Percentiles rank a stretch among this genome's conserved stretches.
These are phyloP conservation scores for Lampropteryx suffumata DNA, from an alignment of 2,888 invertebrate genomes.

Conservation along the genomic window DNA sequence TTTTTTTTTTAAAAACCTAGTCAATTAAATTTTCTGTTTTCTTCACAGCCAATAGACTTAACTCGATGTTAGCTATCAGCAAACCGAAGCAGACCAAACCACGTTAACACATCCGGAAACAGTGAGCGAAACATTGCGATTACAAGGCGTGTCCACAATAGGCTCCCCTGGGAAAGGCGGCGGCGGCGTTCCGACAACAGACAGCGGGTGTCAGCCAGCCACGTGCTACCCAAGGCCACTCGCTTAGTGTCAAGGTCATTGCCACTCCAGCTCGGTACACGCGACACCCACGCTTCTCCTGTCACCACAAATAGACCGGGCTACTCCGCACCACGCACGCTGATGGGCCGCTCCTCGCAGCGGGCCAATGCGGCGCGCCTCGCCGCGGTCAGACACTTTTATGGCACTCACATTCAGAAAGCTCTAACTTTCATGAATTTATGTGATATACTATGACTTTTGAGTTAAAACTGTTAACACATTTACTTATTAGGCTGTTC, in stretches of 20 bases:
- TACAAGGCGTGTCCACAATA: constrained; percentile 72
- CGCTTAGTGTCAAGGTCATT: constrained; percentile 83
- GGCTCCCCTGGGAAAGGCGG: constrained; percentile 82
- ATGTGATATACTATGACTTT: background rate
- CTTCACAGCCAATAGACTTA: too few species aligned
- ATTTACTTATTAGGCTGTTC: too few species aligned
- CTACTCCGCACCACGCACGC: constrained; percentile 67
- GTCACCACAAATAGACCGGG: constrained; percentile 82
- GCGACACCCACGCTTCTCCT: constrained; percentile 81
- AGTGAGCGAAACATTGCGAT: constrained; percentile 43
- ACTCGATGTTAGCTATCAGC: too few species aligned
- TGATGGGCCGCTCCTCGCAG: constrained; percentile 63
- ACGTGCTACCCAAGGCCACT: constrained; percentile 83
- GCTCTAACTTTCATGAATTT: constrained; percentile 14
- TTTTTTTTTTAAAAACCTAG: too few species aligned
- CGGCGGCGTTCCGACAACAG: constrained; percentile 82
- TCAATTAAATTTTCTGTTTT: too few species aligned
- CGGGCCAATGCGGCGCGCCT: constrained; percentile 43
- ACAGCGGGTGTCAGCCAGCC: constrained; percentile 81
- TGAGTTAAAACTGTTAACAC: too few species aligned
- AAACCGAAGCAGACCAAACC: too few species aligned
- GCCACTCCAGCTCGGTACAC: constrained; percentile 81
- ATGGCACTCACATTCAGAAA: constrained; percentile 27
- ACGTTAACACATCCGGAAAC: constrained; percentile 23
- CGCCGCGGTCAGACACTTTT: constrained; percentile 34